These are phyloP conservation scores for Melanotaenia nigrans DNA, from an alignment of 2,797 vertebrate species.

Conservation along the genomic window DNA sequence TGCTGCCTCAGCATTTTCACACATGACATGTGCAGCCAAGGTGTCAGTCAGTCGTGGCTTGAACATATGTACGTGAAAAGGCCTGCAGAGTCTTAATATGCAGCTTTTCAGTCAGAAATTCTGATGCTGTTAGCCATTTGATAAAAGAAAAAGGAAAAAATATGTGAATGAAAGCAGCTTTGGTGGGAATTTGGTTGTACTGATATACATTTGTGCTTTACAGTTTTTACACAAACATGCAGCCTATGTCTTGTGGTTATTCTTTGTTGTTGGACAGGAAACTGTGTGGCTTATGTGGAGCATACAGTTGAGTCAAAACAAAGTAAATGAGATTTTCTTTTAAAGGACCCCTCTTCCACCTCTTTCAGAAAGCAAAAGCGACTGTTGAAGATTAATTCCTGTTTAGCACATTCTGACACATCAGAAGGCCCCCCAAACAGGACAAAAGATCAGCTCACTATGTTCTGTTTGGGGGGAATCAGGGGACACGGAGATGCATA, in stretches of 20 bases:
- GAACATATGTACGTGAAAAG: not conserved
- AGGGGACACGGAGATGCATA: conserved; percentile 22
- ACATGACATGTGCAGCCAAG: not conserved
- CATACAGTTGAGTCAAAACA: not conserved
- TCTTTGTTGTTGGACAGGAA: not conserved
- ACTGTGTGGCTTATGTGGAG: not conserved
- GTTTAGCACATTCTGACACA: conserved; percentile 67
- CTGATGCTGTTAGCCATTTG: not conserved
- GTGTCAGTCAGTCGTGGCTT: too few species aligned
- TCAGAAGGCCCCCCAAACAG: conserved; percentile 58
- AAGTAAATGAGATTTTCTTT: conserved; percentile 30
- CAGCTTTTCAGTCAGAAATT: not conserved
- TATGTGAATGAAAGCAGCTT: not conserved
- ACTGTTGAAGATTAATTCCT: conserved; percentile 61
- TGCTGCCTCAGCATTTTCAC: not conserved
- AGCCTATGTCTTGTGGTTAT: not conserved
- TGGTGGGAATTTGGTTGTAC: not conserved
- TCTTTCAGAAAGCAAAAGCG: conserved; percentile 40
- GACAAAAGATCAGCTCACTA: conserved; percentile 61
- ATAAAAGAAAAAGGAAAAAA: not conserved
- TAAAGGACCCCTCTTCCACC: conserved; percentile 36
- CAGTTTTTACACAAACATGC: too few species aligned
- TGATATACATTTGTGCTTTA: too few species aligned
- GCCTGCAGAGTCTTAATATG: not conserved
- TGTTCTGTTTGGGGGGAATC: conserved; percentile 37